Evolutionary conservation across 1,140 invertebrate genomes (phyloP), one percentile per base, ranked within the genome.

Genomic region (Bathynomus jamesi): DNA sequence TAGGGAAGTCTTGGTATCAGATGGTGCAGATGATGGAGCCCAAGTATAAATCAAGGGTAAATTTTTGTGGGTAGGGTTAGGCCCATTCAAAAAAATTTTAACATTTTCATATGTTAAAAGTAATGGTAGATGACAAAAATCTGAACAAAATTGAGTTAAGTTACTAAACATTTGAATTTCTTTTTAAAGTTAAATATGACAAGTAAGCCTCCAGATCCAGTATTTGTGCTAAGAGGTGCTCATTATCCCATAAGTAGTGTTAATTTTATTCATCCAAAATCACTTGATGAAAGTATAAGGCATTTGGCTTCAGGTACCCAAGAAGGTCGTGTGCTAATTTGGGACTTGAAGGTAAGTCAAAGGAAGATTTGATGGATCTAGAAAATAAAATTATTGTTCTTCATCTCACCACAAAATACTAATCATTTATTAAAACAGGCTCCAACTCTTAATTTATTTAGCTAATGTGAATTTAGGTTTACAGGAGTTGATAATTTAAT

Each of bases 1-100:
- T 83, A 84, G 94, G 72, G 94, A 96, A 70, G 72, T 74, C 64
- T 65, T 72, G 32, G 76, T 71, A 40, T 67, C 76, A 31, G 76
- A 77, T 31, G 61, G 61, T 70, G 71, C 63, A 66, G 72, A 77
- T 46, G 76, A 77, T 62, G 67, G 64, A 32, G 61, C 69, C 0
- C 72, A 77, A 70, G 70, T 77, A 1, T 77, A 65, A 72, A 32
- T 61, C 10, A 25, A 66, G 28, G n/a, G 4, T 69, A 60, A 60
- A 11, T 46, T 4, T 13, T 3, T 28, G 10, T 24, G 28, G 28
- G 13, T 68, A 28, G 10, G 53, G 8, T 60, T 46, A 40, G 11
- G 7, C 28, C n/a, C 28, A 11, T 28, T 60, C 5, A 28, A 13
- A 24, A 21, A 46, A 13, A 25, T 31, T 8, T n/a, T 60, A 21